Conservation (phyloP, 1,140 invertebrate genomes). For the Drosophila biarmipes region DNA sequence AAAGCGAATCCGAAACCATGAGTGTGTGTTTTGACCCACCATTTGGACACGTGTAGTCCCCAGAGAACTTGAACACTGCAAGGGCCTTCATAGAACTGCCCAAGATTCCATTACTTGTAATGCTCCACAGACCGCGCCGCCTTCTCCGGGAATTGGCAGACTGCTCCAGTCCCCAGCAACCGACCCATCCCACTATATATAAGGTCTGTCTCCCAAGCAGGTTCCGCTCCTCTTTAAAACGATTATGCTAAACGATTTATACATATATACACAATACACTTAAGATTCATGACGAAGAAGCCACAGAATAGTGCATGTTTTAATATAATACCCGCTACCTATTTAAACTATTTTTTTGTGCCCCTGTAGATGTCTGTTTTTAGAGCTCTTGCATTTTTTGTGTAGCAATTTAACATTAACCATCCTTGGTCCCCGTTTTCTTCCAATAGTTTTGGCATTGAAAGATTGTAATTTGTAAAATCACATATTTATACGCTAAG, state of each 20-base stretch:
- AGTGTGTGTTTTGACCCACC: not conserved
- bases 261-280: constrained; percentile 8
- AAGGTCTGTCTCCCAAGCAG: constrained; percentile 19
- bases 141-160: not conserved
- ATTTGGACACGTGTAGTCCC: not conserved
- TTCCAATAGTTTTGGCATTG: constrained; percentile 16
- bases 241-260: constrained; percentile 26
- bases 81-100: not conserved
- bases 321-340: constrained; percentile 2
- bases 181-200: constrained; percentile 24
- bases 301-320: constrained; percentile 25
- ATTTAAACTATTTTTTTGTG: constrained; percentile 20
- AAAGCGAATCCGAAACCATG: constrained; percentile 10
- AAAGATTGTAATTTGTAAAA: constrained; percentile 40
- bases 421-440: not conserved
- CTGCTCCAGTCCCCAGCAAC: constrained; percentile 3
- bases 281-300: not conserved
- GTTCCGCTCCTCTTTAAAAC: constrained; percentile 17
- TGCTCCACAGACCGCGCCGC: not conserved
- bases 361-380: constrained; percentile 10
- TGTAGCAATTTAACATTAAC: constrained; percentile 13
- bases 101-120: not conserved
- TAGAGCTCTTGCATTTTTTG: not conserved
- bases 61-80: not conserved
- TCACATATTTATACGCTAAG: constrained; percentile 33